Evolutionary conservation across 2,888 invertebrate genomes (phyloP).

Genomic region (Steinernema carpocapsae): DNA sequence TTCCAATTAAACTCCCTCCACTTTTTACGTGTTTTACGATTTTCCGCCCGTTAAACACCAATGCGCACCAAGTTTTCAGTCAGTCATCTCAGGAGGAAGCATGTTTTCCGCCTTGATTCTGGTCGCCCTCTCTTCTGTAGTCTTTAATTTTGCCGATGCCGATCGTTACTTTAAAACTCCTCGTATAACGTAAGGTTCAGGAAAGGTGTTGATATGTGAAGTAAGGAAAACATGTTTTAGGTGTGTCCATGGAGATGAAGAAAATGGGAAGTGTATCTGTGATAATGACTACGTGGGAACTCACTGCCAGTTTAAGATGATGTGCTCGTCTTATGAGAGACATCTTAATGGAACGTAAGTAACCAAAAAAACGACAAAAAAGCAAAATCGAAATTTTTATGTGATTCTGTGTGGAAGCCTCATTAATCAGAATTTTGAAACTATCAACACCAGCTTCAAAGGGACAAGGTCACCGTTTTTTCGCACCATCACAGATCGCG

Average conservation of each 20-base stretch:
- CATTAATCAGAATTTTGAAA: too few relatives aligned
- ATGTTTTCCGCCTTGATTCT: slow-evolving; percentile 21
- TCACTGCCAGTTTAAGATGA: slow-evolving; percentile 59
- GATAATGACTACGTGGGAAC: slow-evolving; percentile 59
- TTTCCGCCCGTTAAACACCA: too few relatives aligned
- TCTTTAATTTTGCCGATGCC: background rate
- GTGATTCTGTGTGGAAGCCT: background rate
- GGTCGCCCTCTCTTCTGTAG: background rate
- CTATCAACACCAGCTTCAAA: too few relatives aligned
- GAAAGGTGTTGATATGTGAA: background rate
- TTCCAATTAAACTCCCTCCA: too few relatives aligned
- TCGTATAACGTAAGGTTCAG: background rate
- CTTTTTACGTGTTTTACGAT: too few relatives aligned
- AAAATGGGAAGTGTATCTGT: slow-evolving; percentile 55
- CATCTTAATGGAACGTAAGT: slow-evolving; percentile 53
- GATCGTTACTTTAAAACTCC: background rate
- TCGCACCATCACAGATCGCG: too few relatives aligned
- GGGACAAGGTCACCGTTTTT: too few relatives aligned
- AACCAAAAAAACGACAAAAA: background rate
- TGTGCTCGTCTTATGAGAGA: slow-evolving; percentile 50
- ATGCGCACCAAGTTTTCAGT: too few relatives aligned
- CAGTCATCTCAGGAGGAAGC: background rate
- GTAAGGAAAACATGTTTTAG: slow-evolving; percentile 44
- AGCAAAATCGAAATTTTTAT: background rate
- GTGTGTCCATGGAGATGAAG: slow-evolving; percentile 57